A percentile compares a stretch with the other conserved stretches of the same genome.
phyloP scores from a whole-genome alignment of 2,113 vertebrate species.

The Nothobranchius kuhntae region DNA sequence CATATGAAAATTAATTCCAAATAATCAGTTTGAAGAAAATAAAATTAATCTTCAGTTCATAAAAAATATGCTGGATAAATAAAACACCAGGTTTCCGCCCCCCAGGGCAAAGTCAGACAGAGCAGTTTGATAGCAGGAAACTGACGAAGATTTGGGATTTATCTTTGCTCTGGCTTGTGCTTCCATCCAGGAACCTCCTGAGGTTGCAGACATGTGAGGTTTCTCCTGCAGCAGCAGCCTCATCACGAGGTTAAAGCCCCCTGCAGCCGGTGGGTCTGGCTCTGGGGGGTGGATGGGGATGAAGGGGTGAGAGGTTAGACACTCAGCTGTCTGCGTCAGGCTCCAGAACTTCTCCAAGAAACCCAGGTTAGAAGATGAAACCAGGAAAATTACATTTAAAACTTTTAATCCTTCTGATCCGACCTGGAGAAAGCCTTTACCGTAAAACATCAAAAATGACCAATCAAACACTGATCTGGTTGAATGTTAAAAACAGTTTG shows the following conservation, averaged over 20 bases:
- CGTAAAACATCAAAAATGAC: too few relatives aligned
- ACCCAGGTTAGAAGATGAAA: neutral
- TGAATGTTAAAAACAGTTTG: too few relatives aligned
- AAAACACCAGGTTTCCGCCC: neutral
- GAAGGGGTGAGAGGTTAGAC: neutral
- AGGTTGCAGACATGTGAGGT: neutral
- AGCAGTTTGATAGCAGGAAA: neutral
- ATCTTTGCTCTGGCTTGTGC: neutral
- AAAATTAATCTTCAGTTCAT: too few relatives aligned
- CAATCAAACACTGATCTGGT: too few relatives aligned
- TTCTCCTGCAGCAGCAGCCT: conserved; percentile 16
- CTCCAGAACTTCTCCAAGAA: conserved; percentile 1
- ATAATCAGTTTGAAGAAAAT: too few relatives aligned
- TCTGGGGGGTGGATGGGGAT: conserved; percentile 1
- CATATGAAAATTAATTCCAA: too few relatives aligned
- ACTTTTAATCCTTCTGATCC: neutral
- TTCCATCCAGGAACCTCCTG: conserved; percentile 1
- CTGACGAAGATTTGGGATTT: neutral
- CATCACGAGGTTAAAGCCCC: conserved; percentile 44
- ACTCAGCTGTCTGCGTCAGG: conserved; percentile 45
- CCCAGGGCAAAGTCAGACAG: neutral
- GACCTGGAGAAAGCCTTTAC: too few relatives aligned
- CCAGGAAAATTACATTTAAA: neutral
- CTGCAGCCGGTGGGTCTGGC: conserved; percentile 62
- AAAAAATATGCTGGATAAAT: too few relatives aligned